phyloP scores from a whole-genome alignment of 2,797 vertebrate species.

The Sylvia borin region DNA sequence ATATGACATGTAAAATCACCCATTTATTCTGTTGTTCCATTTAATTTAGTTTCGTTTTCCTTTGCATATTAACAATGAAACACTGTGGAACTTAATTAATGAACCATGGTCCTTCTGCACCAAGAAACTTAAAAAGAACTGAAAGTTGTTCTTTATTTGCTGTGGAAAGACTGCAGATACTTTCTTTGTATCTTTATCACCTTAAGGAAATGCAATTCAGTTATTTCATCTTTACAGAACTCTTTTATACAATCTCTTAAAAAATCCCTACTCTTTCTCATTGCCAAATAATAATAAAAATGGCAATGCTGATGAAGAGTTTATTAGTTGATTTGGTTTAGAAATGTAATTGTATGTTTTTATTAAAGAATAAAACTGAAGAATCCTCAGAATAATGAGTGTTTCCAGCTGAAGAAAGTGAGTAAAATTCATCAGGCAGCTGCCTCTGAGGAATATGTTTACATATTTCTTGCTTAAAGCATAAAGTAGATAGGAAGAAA shows the following conservation, averaged over 20 bases:
- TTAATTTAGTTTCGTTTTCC: conserved; percentile 38
- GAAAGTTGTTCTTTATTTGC: background rate
- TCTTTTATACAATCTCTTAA: background rate
- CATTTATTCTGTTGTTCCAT: background rate
- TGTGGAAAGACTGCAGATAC: background rate
- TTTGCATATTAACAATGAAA: background rate
- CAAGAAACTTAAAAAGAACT: background rate
- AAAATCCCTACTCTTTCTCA: background rate
- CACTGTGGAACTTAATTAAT: background rate
- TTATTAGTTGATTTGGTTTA: conserved; percentile 19
- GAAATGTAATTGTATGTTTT: conserved; percentile 10
- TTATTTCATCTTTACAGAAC: conserved; percentile 23
- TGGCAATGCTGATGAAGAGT: background rate
- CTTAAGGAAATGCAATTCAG: conserved; percentile 27
- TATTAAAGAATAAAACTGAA: conserved; percentile 32
- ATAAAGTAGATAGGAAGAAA: background rate
- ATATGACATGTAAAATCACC: background rate
- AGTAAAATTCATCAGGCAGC: background rate
- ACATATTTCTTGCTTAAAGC: conserved; percentile 2
- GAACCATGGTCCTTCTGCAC: background rate
- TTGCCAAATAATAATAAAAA: background rate
- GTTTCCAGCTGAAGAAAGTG: background rate
- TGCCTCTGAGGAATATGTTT: conserved; percentile 7
- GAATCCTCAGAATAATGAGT: background rate
- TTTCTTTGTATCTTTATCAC: conserved; percentile 22